phyloP scores from a whole-genome alignment of 2,797 vertebrate genomes.

The Pyrocephalus nanus region DNA sequence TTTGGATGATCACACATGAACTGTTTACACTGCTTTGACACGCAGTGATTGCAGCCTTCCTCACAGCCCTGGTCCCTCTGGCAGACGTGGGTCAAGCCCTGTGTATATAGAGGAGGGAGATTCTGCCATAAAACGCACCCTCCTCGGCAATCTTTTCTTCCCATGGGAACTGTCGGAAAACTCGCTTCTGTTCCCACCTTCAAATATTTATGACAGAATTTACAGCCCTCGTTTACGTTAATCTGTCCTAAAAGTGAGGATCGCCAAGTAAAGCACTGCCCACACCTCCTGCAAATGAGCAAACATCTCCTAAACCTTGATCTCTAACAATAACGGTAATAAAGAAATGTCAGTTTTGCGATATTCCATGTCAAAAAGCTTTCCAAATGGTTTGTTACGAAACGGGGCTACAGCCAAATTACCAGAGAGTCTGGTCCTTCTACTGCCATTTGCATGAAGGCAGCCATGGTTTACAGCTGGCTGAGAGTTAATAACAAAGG shows the following conservation, averaged over 20 bases:
- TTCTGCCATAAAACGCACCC: not conserved
- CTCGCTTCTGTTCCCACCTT: accelerated
- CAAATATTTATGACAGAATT: not conserved
- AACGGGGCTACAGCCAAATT: not conserved
- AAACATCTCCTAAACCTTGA: not conserved
- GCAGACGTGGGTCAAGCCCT: not conserved
- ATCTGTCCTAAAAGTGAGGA: accelerated
- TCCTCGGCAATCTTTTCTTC: not conserved
- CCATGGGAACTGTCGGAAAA: not conserved
- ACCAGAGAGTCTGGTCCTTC: not conserved
- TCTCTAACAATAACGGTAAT: not conserved
- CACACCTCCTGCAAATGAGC: accelerated
- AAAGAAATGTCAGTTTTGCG: not conserved
- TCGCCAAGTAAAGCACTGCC: not conserved
- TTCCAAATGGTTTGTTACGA: not conserved
- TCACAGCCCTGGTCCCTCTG: not conserved
- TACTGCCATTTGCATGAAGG: not conserved
- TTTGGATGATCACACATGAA: not conserved
- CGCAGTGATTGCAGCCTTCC: not conserved
- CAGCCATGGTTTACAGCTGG: not conserved
- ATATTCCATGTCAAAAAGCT: not conserved
- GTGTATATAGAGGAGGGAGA: not conserved
- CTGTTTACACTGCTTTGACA: not conserved
- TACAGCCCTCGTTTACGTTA: not conserved
- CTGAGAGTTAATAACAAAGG: not conserved